Conservation (phyloP, 2,113 vertebrate species). For the Larimichthys crocea region DNA sequence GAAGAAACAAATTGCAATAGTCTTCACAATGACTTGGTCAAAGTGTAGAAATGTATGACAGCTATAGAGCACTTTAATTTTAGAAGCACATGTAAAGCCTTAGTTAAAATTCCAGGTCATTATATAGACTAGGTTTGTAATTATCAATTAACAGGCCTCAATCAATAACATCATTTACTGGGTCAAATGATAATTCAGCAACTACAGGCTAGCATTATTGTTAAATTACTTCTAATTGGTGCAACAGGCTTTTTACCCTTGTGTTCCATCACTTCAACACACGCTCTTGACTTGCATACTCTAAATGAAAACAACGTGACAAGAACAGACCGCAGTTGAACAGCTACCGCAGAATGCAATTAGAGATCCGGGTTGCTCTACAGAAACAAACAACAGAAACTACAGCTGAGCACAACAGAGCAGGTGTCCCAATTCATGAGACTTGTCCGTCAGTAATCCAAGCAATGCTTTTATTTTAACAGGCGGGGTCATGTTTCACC, state of each 20-base stretch:
- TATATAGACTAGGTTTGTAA: neutral
- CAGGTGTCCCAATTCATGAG: neutral
- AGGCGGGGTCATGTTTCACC: neutral
- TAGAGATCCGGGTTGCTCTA: neutral
- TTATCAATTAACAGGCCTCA: neutral
- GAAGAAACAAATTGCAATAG: neutral
- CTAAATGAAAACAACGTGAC: neutral
- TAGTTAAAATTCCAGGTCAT: neutral
- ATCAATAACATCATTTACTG: neutral
- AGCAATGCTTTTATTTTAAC: neutral
- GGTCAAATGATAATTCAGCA: neutral
- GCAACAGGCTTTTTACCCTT: constrained; percentile 13
- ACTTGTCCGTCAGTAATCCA: neutral
- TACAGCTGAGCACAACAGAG: neutral
- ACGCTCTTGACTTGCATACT: constrained; percentile 20
- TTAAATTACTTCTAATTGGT: constrained; percentile 32
- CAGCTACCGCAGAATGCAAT: neutral
- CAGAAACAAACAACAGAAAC: constrained; percentile 6
- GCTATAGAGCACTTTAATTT: neutral
- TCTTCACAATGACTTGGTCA: neutral
- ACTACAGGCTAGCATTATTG: constrained; percentile 4
- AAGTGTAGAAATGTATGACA: neutral
- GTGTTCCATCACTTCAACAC: constrained; percentile 32
- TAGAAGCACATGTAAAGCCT: neutral
- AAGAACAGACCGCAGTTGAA: neutral